Evolutionary conservation across 1,140 invertebrate genomes (phyloP).

Genomic region (Streblospio benedicti): DNA sequence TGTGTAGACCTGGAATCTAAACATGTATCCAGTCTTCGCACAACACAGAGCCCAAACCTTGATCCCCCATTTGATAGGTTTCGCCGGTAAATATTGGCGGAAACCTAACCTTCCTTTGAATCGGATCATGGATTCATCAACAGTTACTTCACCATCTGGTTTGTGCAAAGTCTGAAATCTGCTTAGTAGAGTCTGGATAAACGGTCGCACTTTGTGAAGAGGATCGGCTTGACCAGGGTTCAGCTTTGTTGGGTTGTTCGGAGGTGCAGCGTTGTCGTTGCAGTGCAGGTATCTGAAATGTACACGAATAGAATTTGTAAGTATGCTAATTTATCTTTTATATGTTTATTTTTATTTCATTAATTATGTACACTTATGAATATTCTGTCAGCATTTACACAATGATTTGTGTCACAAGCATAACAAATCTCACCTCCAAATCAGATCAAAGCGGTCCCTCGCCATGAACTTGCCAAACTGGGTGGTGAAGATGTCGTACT

Average conservation of each 20-base stretch:
- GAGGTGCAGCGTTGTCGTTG: neutral
- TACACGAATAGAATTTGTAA: too few relatives aligned
- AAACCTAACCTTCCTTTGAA: conserved; percentile 15
- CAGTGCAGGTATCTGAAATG: neutral
- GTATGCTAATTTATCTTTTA: too few relatives aligned
- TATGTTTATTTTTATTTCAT: too few relatives aligned
- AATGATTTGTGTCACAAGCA: too few relatives aligned
- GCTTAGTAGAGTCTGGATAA: conserved; percentile 2
- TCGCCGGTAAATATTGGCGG: conserved; percentile 16
- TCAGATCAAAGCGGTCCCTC: neutral
- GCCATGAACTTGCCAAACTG: neutral
- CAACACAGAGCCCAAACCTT: conserved; percentile 15
- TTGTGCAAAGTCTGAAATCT: neutral
- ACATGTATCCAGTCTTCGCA: conserved; percentile 14
- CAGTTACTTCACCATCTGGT: conserved; percentile 5
- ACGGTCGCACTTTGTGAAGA: neutral
- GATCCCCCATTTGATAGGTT: conserved; percentile 14
- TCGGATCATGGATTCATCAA: conserved; percentile 18
- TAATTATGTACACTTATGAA: too few relatives aligned
- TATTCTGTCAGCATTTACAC: too few relatives aligned
- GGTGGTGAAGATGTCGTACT: neutral
- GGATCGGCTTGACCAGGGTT: neutral
- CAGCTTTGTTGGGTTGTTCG: too few relatives aligned
- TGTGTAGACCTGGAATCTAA: neutral
- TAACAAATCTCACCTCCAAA: too few relatives aligned